These are phyloP conservation scores for Saccopteryx leptura DNA, from an alignment of 2,113 vertebrate genomes.

Conservation along the genomic window DNA sequence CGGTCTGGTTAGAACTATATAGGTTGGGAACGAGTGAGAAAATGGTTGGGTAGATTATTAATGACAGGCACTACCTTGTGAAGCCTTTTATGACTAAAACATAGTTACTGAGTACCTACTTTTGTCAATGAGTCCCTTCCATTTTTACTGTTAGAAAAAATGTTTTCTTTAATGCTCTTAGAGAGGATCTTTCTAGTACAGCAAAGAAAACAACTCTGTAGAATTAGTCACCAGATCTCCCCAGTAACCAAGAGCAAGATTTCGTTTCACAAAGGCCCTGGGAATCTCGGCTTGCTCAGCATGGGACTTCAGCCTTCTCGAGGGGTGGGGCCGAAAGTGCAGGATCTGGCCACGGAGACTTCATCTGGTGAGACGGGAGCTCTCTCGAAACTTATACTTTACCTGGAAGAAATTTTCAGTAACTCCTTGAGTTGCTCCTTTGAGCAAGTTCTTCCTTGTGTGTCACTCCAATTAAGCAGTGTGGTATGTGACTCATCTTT, in stretches of 20 bases:
- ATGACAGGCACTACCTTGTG: not conserved
- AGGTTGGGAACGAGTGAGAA: not conserved
- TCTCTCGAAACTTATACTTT: not conserved
- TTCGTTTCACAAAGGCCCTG: not conserved
- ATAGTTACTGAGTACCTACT: not conserved
- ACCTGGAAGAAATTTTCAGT: not conserved
- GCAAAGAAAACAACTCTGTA: not conserved
- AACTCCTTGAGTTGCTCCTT: not conserved
- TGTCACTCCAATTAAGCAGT: not conserved
- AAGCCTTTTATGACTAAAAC: not conserved
- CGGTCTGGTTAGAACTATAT: not conserved
- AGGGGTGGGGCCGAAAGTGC: not conserved
- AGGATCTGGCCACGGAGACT: not conserved
- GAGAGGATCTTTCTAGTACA: not conserved
- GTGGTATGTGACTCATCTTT: not conserved
- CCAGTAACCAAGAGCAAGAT: not conserved
- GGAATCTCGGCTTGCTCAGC: not conserved
- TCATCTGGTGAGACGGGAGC: too few relatives aligned
- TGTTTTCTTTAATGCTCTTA: not conserved
- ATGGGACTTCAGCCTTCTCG: not conserved
- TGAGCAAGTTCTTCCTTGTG: not conserved
- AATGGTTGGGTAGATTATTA: not conserved
- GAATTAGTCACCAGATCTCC: not conserved
- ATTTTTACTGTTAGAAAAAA: constrained; percentile 26
- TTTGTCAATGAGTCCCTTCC: not conserved